Percentiles rank a stretch among this genome's conserved stretches.
These are phyloP conservation scores for Micrasema longulum DNA, from an alignment of 1,140 invertebrate genomes.

Conservation along the genomic window DNA sequence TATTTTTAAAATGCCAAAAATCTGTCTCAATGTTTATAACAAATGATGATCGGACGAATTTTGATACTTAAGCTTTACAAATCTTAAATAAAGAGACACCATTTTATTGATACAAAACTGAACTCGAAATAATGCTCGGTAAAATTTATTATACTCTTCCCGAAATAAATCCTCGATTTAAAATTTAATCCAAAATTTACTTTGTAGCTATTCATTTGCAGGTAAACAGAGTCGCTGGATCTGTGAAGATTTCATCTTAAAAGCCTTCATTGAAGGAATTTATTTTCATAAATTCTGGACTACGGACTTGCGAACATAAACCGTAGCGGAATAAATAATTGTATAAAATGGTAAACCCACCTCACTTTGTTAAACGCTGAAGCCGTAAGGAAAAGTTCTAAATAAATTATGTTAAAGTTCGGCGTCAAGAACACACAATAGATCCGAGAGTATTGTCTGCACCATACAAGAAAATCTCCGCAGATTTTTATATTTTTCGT, in stretches of 20 bases:
- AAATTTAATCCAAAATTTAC: conserved; percentile 20
- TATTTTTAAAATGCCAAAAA: too few species aligned
- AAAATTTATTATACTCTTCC: conserved; percentile 9
- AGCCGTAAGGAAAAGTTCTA: conserved; percentile 11
- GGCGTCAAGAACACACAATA: conserved; percentile 21
- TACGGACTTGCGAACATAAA: conserved; percentile 12
- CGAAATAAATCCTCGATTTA: conserved; percentile 7
- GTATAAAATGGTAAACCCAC: conserved; percentile 10
- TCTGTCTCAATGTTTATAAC: too few species aligned
- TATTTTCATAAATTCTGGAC: conserved; percentile 29
- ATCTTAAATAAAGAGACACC: neutral
- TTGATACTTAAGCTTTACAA: neutral
- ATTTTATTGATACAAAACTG: conserved; percentile 7
- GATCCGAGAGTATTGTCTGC: neutral
- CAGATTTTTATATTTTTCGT: conserved; percentile 9
- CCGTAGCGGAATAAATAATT: conserved; percentile 15
- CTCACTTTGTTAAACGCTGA: conserved; percentile 17
- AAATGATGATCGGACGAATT: too few species aligned
- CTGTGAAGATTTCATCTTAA: conserved; percentile 25
- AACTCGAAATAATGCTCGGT: neutral
- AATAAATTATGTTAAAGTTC: conserved; percentile 29
- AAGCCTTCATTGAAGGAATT: conserved; percentile 26
- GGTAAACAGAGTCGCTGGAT: conserved; percentile 19
- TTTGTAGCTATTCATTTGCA: conserved; percentile 22
- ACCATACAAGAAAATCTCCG: neutral